Evolutionary conservation across 1,140 invertebrate genomes (phyloP), one percentile per base, ranked within the genome.

Genomic region (Melipona quadrifasciata): DNA sequence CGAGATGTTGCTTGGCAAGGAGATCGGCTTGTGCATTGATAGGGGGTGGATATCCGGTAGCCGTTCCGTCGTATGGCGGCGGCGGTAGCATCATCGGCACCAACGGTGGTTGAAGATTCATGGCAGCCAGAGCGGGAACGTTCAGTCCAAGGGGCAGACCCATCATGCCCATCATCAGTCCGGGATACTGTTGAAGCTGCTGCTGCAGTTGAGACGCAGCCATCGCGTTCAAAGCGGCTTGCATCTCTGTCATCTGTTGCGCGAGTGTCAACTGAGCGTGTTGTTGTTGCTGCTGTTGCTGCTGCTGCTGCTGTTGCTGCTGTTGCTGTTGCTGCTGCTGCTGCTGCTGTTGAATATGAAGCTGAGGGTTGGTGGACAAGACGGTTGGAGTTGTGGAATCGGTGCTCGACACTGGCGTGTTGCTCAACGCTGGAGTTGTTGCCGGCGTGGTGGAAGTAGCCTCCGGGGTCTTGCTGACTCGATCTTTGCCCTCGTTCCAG

Each of bases 81-180:
- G 97, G 97, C 39, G 98, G 97, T 96, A 98, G 96, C 97, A 99
- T 98, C 95, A 99, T 96, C 3, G 98, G 98, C 83, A 98, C 97
- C 68, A 99, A 93, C 0, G 97, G 97, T 19, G 97, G 97, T 93
- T 98, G 97, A 19, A 98, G 94, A 93, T 98, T 98, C 97, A 98
- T 98, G 0, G 97, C 97, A 0, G 97, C 97, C 86, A 98, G 93
- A 51, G 97, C 97, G 71, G 97, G 97, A 90, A 98, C 96, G 89
- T 97, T 98, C 73, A 98, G 95, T n/a, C 97, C 97, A 86, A 98
- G 94, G 21, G 97, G 97, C 91, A 98, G 95, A n/a, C 97, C 97
- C 95, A 98, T 97, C 96, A 96, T 97, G 31, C 95, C 95, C 96
- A 96, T 96, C 94, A 95, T 94, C 8, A 95, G 77, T 64, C 94